Base-by-base conservation (phyloP, 2,797 vertebrate species). In the Diplodus puntazzo region DNA sequence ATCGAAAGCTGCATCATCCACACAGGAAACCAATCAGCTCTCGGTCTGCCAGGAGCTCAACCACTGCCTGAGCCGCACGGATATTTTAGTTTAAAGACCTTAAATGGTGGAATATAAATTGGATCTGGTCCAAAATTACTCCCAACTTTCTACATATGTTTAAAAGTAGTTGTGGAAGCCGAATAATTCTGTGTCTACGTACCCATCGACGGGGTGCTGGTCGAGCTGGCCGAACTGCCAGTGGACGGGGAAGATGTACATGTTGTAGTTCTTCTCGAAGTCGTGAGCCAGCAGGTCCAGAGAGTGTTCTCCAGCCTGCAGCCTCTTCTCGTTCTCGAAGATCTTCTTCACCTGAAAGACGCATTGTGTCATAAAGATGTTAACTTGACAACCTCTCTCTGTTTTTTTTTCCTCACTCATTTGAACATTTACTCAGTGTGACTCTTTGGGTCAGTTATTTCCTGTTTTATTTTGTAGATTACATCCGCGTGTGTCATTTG, bases 261-360 rank as follows among this genome's bases (percentile, higher is more conserved):
- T 99, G 92, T 99, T 98, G 96, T 99, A 99, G 95, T 99, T 99
- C 96, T 99, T 99, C 91, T 98, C 95, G 11, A 99, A 99, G 96
- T 99, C 98, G 0, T 96, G 95, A 46, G 96, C 97, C 93, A 99
- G 94, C 84, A 99, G 96, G 92, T 99, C 98, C 95, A 99, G 89
- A 0, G 98, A 94, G 92, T 99, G 98, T 0, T 97, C 96, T 0
- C 98, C 98, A 0, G 97, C 97, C 90, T 97, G 95, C 88, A 99
- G 95, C 63, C 98, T 96, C 95, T 98, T 99, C 96, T 98, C 98
- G 0, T 98, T 99, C 95, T 99, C 98, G 0, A 95, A 97, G 94
- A 99, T 99, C 94, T 99, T 99, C 95, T 97, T 98, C 91, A 99
- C 97, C 98, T 99, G 85, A 53, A 81, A 11, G 11, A 20, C 2